Percentiles rank a stretch among this genome's conserved stretches.
Evolutionary conservation across 2,888 invertebrate species (phyloP).

Genomic region (Morpho helenor): DNA sequence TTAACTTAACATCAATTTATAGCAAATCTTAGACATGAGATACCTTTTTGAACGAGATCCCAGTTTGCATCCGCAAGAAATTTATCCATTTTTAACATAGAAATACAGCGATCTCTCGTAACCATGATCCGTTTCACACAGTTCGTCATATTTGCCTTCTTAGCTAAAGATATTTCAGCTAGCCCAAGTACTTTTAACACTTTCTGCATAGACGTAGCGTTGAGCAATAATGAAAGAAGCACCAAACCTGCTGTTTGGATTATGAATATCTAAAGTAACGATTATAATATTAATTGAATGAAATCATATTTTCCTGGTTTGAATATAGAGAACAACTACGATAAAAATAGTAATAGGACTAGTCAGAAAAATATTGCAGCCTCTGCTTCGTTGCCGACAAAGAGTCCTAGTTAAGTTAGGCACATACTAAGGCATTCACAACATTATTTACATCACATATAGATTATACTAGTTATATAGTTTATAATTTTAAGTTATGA

Average conservation of each 20-base stretch:
- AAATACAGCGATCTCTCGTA: conserved; percentile 70
- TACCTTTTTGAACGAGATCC: conserved; percentile 73
- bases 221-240: conserved; percentile 76
- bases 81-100: conserved; percentile 80
- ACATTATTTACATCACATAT: too few relatives aligned
- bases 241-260: conserved; percentile 79
- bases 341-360: too few relatives aligned
- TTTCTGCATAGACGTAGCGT: conserved; percentile 75
- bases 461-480: too few relatives aligned
- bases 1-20: too few relatives aligned
- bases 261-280: conserved; percentile 57
- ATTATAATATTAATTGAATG: background rate
- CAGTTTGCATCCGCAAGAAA: conserved; percentile 82
- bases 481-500: too few relatives aligned
- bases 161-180: conserved; percentile 70
- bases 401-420: too few relatives aligned
- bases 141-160: conserved; percentile 77
- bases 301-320: background rate
- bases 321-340: background rate
- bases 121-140: conserved; percentile 70
- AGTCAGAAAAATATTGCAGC: too few relatives aligned
- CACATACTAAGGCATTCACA: too few relatives aligned
- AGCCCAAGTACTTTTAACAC: conserved; percentile 74
- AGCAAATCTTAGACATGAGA: background rate
- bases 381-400: too few relatives aligned